Evolutionary conservation across 1,140 invertebrate species (phyloP), one percentile per base, ranked within the genome.

Genomic region (Drosophila chauvacae): DNA sequence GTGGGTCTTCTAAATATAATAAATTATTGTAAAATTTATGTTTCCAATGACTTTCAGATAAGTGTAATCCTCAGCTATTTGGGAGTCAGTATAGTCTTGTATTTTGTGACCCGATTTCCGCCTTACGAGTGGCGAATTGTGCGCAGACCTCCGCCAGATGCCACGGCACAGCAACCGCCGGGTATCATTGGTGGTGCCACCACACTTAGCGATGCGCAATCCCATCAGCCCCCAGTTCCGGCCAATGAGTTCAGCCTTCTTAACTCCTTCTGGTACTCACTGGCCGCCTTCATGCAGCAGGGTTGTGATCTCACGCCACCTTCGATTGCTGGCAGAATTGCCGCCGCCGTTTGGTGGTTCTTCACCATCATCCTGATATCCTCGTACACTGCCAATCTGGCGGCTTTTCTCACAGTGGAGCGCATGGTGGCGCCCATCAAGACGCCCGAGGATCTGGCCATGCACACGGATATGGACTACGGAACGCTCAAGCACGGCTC

Each of bases 321-420:
- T 96, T 99, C 93, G 93, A 93, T 93, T 58, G 91, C 92, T 1
- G 98, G 98, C 3, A 94, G 98, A 51, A 98, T 99, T 77, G 98
- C 99, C 0, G 98, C 98, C 1, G 97, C 97, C 51, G 98, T 98
- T 1, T 99, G 98, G 98, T 99, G 99, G 98, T 99, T 99, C 93
- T 99, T 99, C 93, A 99, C 98, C 0, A 95, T 99, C 14, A 99
- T 99, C 82, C 95, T 99, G 59, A 98, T 99, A 68, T 99, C 98
- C 35, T 99, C 98, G 7, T 99, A 99, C 93, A 99, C 98, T 11
- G 98, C 98, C 44, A 99, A 99, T 93, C 94, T 99, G 63, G 98
- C 98, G 3, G 98, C 98, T 6, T 99, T 99, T 93, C 95, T 98
- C 48, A 99, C 98, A 0, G 96, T 99, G n/a, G 97, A 98, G 92